Base-by-base conservation (phyloP, 2,113 vertebrate species). In the Poeciliopsis prolifica region DNA sequence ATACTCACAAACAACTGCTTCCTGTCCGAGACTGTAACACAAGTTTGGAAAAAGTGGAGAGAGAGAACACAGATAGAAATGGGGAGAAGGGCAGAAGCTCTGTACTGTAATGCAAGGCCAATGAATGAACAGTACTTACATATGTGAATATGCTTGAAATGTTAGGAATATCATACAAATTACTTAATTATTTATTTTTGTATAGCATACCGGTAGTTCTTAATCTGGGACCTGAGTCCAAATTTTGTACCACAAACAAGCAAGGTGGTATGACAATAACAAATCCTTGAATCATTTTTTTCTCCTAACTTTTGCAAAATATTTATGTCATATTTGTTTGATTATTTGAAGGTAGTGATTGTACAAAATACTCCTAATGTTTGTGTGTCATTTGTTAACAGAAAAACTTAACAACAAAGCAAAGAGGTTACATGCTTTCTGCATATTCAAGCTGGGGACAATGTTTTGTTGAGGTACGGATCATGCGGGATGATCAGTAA, bases 1-100 rank as follows among this genome's bases (percentile, higher is more conserved):
- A 92, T 91, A 93, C 95, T 96, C 94, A 96, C 95, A 89, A 92
- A 94, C 90, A 94, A 88, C 88, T 69, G 92, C 75, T 93, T 92
- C 92, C 94, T 92, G 88, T 93, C 83, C 78, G 89, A 92, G 92
- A 92, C 96, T 96, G 93, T 86, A 88, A 93, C 86, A 93, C 86
- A 88, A 83, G 84, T 22, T 89, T 84, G 86, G 91, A 65, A 88
- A 78, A 84, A 85, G 76, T 84, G 83, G 81, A 92, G 69, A 78
- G 15, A 79, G n/a, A 90, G 58, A 82, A 69, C 17, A 90, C 30
- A 87, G 80, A 91, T 61, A 92, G 86, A 91, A 73, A 93, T 87
- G 87, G 88, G 87, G 87, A 92, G 85, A 92, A 76, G 76, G 79
- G 79, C 80, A 84, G 85, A 87, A 84, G 79, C 81, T 86, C 77